Conservation (phyloP, 1,140 invertebrate genomes). For the Penaeus vannamei region DNA sequence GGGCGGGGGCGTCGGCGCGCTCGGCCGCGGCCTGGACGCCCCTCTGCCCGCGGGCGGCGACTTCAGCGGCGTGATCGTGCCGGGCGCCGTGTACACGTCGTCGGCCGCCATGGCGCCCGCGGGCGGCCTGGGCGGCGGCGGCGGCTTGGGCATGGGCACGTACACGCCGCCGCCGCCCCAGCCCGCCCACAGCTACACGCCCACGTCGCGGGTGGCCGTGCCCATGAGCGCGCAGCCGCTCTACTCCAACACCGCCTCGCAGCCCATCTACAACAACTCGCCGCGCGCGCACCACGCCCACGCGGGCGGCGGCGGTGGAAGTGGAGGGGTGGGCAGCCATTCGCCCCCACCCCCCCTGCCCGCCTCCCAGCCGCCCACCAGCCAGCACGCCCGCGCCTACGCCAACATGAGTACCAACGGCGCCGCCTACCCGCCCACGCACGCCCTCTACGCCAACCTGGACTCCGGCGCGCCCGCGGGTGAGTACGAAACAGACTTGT, state of each 20-base stretch:
- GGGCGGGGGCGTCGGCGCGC: not conserved
- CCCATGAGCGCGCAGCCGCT: constrained; percentile 58
- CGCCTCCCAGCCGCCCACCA: constrained; percentile 42
- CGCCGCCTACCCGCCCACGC: constrained; percentile 44
- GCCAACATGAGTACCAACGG: constrained; percentile 58
- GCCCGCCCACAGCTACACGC: constrained; percentile 61
- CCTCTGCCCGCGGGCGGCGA: constrained; percentile 16
- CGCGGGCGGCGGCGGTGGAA: not conserved
- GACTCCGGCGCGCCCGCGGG: not conserved
- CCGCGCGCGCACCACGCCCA: constrained; percentile 43
- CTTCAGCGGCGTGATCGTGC: constrained; percentile 48
- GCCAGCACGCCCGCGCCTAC: constrained; percentile 40
- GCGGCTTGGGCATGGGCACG: constrained; percentile 17
- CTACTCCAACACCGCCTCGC: constrained; percentile 59
- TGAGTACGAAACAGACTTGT: no score
- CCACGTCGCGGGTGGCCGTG: constrained; percentile 45
- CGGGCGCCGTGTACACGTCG: constrained; percentile 53
- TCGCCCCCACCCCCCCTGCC: constrained; percentile 53
- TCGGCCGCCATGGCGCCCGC: constrained; percentile 43
- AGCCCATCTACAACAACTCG: constrained; percentile 55
- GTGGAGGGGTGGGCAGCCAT: not conserved
- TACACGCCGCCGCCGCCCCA: constrained; percentile 52
- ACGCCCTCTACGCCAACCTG: constrained; percentile 54
- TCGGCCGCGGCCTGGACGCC: not conserved
- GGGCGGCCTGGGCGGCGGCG: constrained; percentile 37